Conservation (phyloP, 2,888 invertebrate species). For the Dryococelus australis region DNA sequence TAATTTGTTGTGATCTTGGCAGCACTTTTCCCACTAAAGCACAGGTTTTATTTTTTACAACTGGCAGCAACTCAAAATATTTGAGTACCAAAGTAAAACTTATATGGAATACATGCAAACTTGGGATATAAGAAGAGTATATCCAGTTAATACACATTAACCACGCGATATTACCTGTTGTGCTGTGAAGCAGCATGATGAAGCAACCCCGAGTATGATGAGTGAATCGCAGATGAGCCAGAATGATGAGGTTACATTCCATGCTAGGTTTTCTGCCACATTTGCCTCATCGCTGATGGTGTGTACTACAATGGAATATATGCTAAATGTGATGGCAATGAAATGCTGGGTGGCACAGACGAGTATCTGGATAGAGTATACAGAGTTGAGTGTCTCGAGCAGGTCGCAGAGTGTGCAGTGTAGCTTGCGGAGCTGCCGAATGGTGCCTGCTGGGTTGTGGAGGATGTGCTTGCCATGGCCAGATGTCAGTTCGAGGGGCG, state of each 20-base stretch:
- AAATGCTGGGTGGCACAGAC: slow-evolving; percentile 21
- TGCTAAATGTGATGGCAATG: slow-evolving; percentile 4
- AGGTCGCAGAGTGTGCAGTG: background rate
- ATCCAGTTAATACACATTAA: too few species aligned
- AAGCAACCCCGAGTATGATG: background rate
- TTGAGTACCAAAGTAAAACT: too few species aligned
- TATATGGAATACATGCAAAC: too few species aligned
- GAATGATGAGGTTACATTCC: slow-evolving; percentile 13
- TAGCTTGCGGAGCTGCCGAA: background rate
- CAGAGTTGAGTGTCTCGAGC: background rate
- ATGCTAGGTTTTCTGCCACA: background rate
- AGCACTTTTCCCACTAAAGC: too few species aligned
- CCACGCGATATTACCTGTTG: background rate
- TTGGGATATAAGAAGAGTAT: too few species aligned
- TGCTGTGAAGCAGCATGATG: slow-evolving; percentile 12
- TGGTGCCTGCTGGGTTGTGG: background rate
- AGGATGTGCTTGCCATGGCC: background rate
- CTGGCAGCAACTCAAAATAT: too few species aligned
- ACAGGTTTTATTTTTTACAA: too few species aligned
- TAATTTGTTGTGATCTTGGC: too few species aligned
- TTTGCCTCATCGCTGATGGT: background rate
- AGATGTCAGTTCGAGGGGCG: background rate
- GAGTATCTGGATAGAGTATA: slow-evolving; percentile 5
- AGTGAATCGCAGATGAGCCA: slow-evolving; percentile 19
- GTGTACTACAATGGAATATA: slow-evolving; percentile 20